These are phyloP conservation scores for Coelopa pilipes DNA, from an alignment of 2,888 invertebrate genomes.

Conservation along the genomic window DNA sequence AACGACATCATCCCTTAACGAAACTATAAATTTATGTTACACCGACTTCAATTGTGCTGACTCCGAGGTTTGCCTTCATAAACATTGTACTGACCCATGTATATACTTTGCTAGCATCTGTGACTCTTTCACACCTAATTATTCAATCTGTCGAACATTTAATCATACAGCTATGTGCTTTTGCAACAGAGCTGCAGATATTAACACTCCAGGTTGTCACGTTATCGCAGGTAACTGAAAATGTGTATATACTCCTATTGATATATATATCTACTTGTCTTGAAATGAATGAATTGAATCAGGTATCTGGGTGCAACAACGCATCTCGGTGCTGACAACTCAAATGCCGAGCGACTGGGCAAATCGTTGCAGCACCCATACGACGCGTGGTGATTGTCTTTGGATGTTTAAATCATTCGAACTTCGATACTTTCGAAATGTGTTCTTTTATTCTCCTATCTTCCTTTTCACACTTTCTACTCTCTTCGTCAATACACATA, in stretches of 20 bases:
- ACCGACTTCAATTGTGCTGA: conserved; percentile 64
- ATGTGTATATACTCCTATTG: conserved; percentile 27
- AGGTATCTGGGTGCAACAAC: conserved; percentile 37
- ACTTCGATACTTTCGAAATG: conserved; percentile 13
- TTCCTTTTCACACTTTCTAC: conserved; percentile 5
- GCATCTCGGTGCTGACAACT: conserved; percentile 25
- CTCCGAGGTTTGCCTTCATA: conserved; percentile 68
- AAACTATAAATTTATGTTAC: conserved; percentile 50
- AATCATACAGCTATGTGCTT: conserved; percentile 71
- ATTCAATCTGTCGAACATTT: conserved; percentile 68
- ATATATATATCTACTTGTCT: conserved; percentile 33
- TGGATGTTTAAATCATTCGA: conserved; percentile 1
- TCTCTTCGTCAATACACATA: conserved; percentile 1
- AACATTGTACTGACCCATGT: conserved; percentile 70
- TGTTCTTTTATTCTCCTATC: conserved; percentile 1
- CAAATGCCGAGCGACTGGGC: conserved; percentile 21
- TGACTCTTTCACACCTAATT: conserved; percentile 64
- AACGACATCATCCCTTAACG: conserved; percentile 35
- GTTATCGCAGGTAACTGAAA: conserved; percentile 72
- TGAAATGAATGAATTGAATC: conserved; percentile 38
- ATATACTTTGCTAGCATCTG: conserved; percentile 60
- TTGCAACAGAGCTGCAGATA: conserved; percentile 68
- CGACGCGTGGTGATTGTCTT: conserved; percentile 13
- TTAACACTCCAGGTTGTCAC: conserved; percentile 70
- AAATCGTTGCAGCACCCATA: conserved; percentile 16